Evolutionary conservation across 2,797 vertebrate species (phyloP).

Genomic region (Epinephelus malabaricus): DNA sequence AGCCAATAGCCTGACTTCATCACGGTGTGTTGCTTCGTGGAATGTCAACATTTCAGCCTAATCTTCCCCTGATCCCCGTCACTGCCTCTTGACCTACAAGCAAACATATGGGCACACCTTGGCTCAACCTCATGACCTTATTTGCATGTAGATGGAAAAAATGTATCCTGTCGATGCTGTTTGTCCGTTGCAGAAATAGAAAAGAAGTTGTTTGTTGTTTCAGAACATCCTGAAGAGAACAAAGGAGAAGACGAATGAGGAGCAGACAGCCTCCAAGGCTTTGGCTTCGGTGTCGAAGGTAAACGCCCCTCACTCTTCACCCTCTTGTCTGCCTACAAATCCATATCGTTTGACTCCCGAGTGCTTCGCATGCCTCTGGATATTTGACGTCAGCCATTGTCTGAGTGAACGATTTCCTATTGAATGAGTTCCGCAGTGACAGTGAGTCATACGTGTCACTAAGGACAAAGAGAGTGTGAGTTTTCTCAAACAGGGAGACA

Average conservation of each 20-base stretch:
- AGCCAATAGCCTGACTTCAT: slow-evolving; percentile 5
- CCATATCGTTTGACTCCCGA: not conserved
- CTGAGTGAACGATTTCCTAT: slow-evolving; percentile 55
- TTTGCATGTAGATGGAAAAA: slow-evolving; percentile 38
- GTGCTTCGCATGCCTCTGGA: slow-evolving; percentile 29
- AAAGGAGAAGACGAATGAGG: slow-evolving; percentile 86
- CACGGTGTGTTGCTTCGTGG: slow-evolving; percentile 10
- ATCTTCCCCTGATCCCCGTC: not conserved
- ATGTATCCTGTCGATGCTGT: slow-evolving; percentile 35
- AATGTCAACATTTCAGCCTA: slow-evolving; percentile 40
- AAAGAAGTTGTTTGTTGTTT: slow-evolving; percentile 57
- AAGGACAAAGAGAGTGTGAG: slow-evolving; percentile 24
- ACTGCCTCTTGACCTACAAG: slow-evolving; percentile 23
- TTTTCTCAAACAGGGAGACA: not conserved
- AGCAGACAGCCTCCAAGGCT: slow-evolving; percentile 90
- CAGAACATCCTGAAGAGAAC: slow-evolving; percentile 93
- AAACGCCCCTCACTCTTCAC: slow-evolving; percentile 49
- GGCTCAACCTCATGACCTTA: slow-evolving; percentile 7
- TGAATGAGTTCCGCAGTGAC: slow-evolving; percentile 21
- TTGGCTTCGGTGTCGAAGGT: slow-evolving; percentile 91
- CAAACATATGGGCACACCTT: slow-evolving; percentile 30
- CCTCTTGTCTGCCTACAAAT: not conserved
- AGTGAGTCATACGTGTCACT: slow-evolving; percentile 42
- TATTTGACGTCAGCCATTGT: slow-evolving; percentile 58
- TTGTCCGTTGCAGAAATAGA: slow-evolving; percentile 39